Base-by-base conservation (phyloP, 2,888 invertebrate genomes). In the Latrodectus elegans region DNA sequence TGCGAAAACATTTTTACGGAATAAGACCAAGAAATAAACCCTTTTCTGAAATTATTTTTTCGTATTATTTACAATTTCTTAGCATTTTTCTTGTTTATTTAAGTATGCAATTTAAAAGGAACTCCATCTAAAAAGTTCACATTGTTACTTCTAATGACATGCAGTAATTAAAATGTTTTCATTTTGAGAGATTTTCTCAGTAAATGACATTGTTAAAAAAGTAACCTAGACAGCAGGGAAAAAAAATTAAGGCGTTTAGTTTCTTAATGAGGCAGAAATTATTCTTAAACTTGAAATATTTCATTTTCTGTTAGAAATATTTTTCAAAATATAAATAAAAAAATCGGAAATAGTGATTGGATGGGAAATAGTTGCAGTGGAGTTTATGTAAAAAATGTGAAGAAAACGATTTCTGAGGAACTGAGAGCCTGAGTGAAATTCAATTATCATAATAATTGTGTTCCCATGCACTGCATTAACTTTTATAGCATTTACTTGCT, bases 81-180 rank as follows among this genome's bases (percentile, higher is more conserved):
- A 49, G 8, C 10, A 51, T 51, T 51, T 67, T 14, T 55, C 38
- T 74, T 65, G 3, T 49, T 72, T 67, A 38, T 73, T 81, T 74
- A 72, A 72, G 73, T 84, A 53, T 67, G 73, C 73, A 67, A 78
- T 78, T 78, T 78, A 51, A 22, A 17, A 15, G 52, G 49, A 77
- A 73, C 53, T 73, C 17, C 26, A 49, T 9, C 64, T 70, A 84
- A 78, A 83, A 84, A 78, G 71, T 78, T 65, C 15, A 55, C 78
- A 84, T 84, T 84, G 84, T 84, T 84, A 84, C 71, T 67, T 60
- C 71, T 84, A 84, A 84, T 84, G 84, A 84, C 78, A 53, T 84
- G 22, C 53, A 67, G 84, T 84, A 84, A 84, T 84, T 84, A 84
- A 84, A 84, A 84, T 84, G 77, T 84, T 84, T 84, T 84, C 78